Evolutionary conservation across 2,888 invertebrate species (phyloP).

Genomic region (Agonopterix subpropinquella): DNA sequence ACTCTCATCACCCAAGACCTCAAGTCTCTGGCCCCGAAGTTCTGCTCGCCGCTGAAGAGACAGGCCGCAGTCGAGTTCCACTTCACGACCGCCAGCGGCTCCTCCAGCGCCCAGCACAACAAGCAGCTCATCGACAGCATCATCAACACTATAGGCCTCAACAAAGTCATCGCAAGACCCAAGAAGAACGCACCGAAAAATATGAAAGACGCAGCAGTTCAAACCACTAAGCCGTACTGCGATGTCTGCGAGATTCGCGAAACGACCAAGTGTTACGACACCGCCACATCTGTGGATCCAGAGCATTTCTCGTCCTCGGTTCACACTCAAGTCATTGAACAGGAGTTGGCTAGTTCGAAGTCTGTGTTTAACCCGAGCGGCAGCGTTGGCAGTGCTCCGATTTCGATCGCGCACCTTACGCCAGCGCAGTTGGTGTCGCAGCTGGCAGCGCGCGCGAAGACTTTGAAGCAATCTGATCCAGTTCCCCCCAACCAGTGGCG

Average conservation of each 20-base stretch:
- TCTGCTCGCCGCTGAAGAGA: conserved; percentile 62
- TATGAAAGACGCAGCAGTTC: conserved; percentile 53
- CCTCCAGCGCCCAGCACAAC: conserved; percentile 40
- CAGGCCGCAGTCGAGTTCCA: conserved; percentile 48
- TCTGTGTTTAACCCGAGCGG: conserved; percentile 57
- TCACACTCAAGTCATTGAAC: conserved; percentile 63
- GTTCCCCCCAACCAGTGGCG: conserved; percentile 28
- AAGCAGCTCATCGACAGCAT: conserved; percentile 58
- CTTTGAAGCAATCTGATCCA: conserved; percentile 46
- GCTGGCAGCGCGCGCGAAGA: conserved; percentile 63
- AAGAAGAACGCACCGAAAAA: conserved; percentile 41
- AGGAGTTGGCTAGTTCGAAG: conserved; percentile 56
- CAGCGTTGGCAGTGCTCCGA: conserved; percentile 41
- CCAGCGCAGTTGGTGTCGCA: conserved; percentile 67
- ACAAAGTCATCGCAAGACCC: conserved; percentile 41
- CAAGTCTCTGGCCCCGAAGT: conserved; percentile 42
- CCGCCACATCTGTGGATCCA: conserved; percentile 36
- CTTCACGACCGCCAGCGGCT: conserved; percentile 40
- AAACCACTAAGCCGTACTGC: conserved; percentile 53
- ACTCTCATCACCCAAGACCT: conserved; percentile 17
- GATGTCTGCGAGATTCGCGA: conserved; percentile 60
- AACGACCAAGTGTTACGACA: conserved; percentile 30
- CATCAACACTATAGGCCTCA: conserved; percentile 44
- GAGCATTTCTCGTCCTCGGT: conserved; percentile 44
- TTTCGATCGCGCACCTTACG: conserved; percentile 64